A percentile compares a stretch with the other conserved stretches of the same genome.
Conservation (phyloP, 2,113 vertebrate species). For the Clarias gariepinus region DNA sequence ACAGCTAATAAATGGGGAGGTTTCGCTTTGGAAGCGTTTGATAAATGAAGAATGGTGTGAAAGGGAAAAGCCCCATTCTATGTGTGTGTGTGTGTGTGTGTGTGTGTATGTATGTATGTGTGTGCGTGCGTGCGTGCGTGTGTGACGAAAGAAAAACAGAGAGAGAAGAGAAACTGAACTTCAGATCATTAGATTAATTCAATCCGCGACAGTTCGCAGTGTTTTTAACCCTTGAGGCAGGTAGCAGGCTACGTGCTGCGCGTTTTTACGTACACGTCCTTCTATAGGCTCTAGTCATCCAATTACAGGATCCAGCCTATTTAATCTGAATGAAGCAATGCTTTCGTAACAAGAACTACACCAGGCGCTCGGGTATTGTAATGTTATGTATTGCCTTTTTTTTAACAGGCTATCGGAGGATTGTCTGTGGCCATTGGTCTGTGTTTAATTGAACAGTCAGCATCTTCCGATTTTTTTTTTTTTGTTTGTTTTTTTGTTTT, state of each 20-base stretch:
- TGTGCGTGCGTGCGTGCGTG: background rate
- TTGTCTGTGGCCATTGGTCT: background rate
- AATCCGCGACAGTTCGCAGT: slow-evolving; percentile 8
- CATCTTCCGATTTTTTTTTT: background rate
- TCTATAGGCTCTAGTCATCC: background rate
- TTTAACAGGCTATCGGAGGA: background rate
- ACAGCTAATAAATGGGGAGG: background rate
- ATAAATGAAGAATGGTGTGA: background rate
- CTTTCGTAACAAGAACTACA: background rate
- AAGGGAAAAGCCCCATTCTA: background rate
- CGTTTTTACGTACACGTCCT: slow-evolving; percentile 10
- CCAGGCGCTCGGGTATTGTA: background rate
- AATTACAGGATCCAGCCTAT: background rate
- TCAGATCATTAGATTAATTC: slow-evolving; percentile 23
- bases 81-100: background rate
- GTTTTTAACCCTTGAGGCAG: background rate
- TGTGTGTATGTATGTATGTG: background rate
- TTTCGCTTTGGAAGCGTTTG: slow-evolving; percentile 3
- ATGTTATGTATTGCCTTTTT: background rate
- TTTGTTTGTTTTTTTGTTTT: background rate
- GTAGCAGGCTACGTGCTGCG: background rate
- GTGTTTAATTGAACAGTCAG: background rate
- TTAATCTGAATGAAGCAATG: background rate
- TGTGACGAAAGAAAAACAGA: slow-evolving; percentile 16
- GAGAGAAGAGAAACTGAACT: slow-evolving; percentile 6